Conservation (phyloP, 2,797 vertebrate genomes). For the Aplochiton taeniatus region DNA sequence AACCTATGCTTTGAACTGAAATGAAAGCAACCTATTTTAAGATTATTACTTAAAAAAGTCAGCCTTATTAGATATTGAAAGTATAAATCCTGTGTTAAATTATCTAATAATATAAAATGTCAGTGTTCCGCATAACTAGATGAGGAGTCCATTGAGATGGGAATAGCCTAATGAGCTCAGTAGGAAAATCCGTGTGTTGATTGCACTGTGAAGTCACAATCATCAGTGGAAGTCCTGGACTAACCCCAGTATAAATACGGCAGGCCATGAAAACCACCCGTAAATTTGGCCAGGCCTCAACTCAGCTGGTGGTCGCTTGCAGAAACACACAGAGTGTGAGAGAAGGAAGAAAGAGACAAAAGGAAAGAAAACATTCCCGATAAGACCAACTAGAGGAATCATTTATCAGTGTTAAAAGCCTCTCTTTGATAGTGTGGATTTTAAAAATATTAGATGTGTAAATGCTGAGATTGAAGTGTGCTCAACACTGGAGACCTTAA, state of each 20-base stretch:
- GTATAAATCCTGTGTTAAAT: no score
- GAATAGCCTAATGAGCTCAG: constrained; percentile 45
- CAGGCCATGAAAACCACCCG: constrained; percentile 65
- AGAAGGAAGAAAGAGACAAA: constrained; percentile 50
- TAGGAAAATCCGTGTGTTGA: constrained; percentile 59
- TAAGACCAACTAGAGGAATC: constrained; percentile 51
- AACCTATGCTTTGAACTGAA: no score
- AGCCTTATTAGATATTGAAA: no score
- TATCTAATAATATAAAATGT: no score
- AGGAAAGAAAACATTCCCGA: constrained; percentile 63
- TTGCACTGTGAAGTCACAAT: constrained; percentile 63
- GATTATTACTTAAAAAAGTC: no score
- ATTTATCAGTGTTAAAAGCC: constrained; percentile 51
- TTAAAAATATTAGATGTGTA: constrained; percentile 38
- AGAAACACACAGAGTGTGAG: constrained; percentile 35
- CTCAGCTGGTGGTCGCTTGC: constrained; percentile 72
- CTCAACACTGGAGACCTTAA: no score
- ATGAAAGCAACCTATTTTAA: no score
- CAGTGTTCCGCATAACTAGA: no score
- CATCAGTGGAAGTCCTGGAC: constrained; percentile 69
- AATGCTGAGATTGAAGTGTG: constrained; percentile 39
- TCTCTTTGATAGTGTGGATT: constrained; percentile 38
- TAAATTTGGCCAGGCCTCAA: constrained; percentile 64
- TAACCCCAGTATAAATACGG: constrained; percentile 68
- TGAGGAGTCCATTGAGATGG: no score